Evolutionary conservation across 2,113 vertebrate species (phyloP).

Genomic region (Elephas maximus): DNA sequence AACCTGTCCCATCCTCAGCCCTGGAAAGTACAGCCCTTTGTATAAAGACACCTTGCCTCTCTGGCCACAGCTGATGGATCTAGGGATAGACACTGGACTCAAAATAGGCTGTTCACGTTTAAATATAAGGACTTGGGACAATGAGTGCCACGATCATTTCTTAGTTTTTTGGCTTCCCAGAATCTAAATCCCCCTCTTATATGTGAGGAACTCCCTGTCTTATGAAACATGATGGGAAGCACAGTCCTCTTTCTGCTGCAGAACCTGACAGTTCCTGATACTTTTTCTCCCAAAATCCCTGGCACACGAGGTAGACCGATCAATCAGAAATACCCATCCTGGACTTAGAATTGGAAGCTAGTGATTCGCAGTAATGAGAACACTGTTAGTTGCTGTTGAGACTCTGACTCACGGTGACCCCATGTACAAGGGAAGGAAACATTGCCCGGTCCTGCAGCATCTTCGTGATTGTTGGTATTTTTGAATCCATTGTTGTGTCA

Average conservation of each 20-base stretch:
- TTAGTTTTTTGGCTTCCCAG: not conserved
- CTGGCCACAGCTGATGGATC: not conserved
- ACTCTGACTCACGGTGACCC: no score
- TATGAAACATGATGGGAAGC: not conserved
- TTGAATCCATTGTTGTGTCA: no score
- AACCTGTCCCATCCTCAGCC: not conserved
- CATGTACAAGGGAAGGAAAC: no score
- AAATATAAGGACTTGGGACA: not conserved
- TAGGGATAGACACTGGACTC: not conserved
- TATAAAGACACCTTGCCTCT: not conserved
- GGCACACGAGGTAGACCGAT: not conserved
- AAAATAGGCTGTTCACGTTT: not conserved
- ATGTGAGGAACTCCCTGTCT: constrained; percentile 4
- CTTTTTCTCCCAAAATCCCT: not conserved
- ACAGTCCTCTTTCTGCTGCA: not conserved
- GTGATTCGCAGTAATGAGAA: not conserved
- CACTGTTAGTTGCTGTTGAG: no score
- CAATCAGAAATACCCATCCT: not conserved
- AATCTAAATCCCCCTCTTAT: not conserved
- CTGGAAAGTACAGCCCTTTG: not conserved
- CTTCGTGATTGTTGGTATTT: no score
- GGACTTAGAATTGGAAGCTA: not conserved
- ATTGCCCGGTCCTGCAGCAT: no score
- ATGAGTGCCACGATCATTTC: not conserved
- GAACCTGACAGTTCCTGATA: not conserved